Percentiles rank a stretch among this genome's conserved stretches.
Conservation (phyloP, 2,113 vertebrate species). For the Clarias macrocephalus region DNA sequence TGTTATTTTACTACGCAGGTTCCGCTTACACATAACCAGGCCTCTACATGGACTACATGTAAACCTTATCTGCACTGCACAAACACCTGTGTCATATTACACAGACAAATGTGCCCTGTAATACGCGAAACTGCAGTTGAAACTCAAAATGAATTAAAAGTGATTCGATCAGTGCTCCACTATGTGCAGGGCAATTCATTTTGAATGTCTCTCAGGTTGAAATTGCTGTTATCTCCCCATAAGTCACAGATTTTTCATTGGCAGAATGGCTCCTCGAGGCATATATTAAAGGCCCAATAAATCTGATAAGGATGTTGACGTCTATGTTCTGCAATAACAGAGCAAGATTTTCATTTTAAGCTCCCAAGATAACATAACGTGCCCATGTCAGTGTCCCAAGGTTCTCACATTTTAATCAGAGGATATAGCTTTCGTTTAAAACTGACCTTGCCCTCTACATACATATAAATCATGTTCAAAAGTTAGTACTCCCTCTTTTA, state of each 20-base stretch:
- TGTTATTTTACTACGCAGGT: background rate
- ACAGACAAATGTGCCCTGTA: background rate
- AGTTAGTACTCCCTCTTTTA: too few relatives aligned
- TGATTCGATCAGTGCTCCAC: background rate
- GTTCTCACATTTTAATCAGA: background rate
- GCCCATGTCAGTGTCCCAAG: background rate
- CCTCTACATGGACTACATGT: background rate
- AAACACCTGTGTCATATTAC: background rate
- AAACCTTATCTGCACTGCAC: background rate
- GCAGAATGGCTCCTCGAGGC: background rate
- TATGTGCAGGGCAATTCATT: background rate
- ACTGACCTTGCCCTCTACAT: background rate
- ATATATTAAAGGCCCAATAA: conserved; percentile 3
- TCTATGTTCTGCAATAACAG: background rate
- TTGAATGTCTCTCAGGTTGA: background rate
- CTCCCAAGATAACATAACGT: background rate
- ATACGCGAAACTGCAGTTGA: background rate
- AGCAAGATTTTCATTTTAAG: conserved; percentile 24
- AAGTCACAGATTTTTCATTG: background rate
- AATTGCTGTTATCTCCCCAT: background rate
- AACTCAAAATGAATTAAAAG: background rate
- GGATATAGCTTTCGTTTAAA: background rate
- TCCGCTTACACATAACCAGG: background rate
- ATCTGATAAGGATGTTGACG: background rate
- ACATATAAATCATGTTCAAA: background rate